Evolutionary conservation across 2,797 vertebrate genomes (phyloP).

Genomic region (Sebastes alutus): DNA sequence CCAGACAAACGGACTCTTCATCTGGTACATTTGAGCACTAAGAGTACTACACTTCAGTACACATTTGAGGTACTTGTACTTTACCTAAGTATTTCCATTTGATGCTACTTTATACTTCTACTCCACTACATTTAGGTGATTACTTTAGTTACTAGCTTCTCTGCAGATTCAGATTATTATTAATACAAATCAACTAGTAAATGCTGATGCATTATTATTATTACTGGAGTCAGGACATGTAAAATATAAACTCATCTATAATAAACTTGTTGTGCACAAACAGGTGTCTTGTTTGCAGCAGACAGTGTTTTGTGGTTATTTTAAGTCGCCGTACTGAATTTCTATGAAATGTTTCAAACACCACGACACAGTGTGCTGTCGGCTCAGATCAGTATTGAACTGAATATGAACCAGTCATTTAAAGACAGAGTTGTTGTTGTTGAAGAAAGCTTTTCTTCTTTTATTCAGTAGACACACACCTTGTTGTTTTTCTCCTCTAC

Average conservation of each 20-base stretch:
- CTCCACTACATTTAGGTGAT: too few species aligned
- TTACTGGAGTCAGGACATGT: background rate
- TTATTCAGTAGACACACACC: background rate
- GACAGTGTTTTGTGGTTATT: background rate
- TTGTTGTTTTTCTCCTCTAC: background rate
- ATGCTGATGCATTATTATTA: too few species aligned
- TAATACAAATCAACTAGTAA: too few species aligned
- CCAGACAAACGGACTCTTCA: too few species aligned
- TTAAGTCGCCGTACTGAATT: background rate
- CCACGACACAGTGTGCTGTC: background rate
- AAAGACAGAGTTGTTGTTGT: background rate
- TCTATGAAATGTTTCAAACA: background rate
- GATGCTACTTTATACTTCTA: too few species aligned
- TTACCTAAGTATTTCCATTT: too few species aligned
- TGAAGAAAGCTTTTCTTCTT: background rate
- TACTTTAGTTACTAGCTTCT: too few species aligned
- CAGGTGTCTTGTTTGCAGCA: background rate
- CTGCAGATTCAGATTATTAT: too few species aligned
- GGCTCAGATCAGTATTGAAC: slow-evolving; percentile 13
- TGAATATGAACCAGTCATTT: slow-evolving; percentile 36
- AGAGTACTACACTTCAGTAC: too few species aligned
- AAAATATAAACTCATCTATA: background rate
- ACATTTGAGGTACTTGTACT: too few species aligned
- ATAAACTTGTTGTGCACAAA: background rate
- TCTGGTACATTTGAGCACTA: too few species aligned